A percentile compares a stretch with the other conserved stretches of the same genome.
These are phyloP conservation scores for Drosophila histrio DNA, from an alignment of 2,888 invertebrate species.

Conservation along the genomic window DNA sequence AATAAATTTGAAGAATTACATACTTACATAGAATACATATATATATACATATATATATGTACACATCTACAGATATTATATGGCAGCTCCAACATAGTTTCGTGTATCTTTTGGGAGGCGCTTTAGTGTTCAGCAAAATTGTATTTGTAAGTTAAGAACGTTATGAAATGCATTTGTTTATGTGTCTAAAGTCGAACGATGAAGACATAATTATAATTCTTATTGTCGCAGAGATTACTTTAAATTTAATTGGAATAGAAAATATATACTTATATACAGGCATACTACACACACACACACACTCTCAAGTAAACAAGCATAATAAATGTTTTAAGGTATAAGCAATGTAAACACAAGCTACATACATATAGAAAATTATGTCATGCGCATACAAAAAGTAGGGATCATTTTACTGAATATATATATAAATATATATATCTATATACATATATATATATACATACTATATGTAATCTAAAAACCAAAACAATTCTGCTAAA, in stretches of 20 bases:
- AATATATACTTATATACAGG: conserved; percentile 39
- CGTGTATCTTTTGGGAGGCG: conserved; percentile 58
- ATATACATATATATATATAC: conserved; percentile 38
- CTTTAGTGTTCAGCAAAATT: conserved; percentile 73
- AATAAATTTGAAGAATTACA: conserved; percentile 23
- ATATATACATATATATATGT: conserved; percentile 4
- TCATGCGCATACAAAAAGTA: conserved; percentile 80
- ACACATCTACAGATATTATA: conserved; percentile 31
- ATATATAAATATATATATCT: conserved; percentile 39
- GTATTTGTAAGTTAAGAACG: conserved; percentile 53
- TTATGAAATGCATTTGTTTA: conserved; percentile 67
- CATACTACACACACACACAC: conserved; percentile 13
- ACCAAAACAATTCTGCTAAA: conserved; percentile 62
- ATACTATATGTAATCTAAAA: conserved; percentile 61
- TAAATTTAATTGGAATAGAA: conserved; percentile 61
- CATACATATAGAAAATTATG: conserved; percentile 71
- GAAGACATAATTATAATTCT: conserved; percentile 59
- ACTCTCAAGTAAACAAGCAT: conserved; percentile 27
- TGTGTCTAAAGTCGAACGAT: conserved; percentile 60
- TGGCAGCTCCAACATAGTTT: conserved; percentile 64
- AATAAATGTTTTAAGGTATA: conserved; percentile 58
- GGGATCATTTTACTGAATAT: conserved; percentile 80
- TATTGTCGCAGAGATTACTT: conserved; percentile 76
- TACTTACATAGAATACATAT: conserved; percentile 22
- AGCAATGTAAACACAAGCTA: conserved; percentile 57